Base-by-base conservation (phyloP, 2,888 invertebrate genomes). In the Drosophila vallismaia region DNA sequence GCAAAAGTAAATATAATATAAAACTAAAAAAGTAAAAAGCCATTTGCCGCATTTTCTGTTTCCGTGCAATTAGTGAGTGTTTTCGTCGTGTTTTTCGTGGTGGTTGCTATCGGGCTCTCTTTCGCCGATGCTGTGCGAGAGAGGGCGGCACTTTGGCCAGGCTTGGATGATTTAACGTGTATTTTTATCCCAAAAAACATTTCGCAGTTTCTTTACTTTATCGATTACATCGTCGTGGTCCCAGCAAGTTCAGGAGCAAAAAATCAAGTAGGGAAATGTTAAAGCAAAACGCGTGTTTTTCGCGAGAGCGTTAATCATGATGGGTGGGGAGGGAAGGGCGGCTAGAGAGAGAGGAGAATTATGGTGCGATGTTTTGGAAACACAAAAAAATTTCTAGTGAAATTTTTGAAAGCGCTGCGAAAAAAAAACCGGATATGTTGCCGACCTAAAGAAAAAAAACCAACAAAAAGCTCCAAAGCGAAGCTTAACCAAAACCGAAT, bases 381-480 rank as follows among this genome's bases (percentile, higher is more conserved):
- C 48, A 68, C 76, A 51, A 75, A 84, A 57, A 74, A 87, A 76
- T 84, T 84, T 84, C 88, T 76, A 86, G 86, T 77, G 80, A 88
- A 84, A 84, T 86, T 82, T 88, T 83, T 70, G 83, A 84, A 88
- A 88, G 88, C 88, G 85, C 66, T 59, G 56, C 77, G 71, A 83
- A 71, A 62, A 79, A 74, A 78, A 87, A 84, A 84, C 86, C 84
- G 84, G 84, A 84, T 84, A 88, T 77, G 64, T 76, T 76, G 74
- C 76, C 40, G 40, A 42, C 12, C 19, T 14, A 42, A 42, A 14
- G 40, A 71, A n/a, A 44, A 6, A 31, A 54, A 53, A 52, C 42
- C 57, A 52, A 50, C 26, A 45, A 68, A 71, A 71, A 70, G 70
- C 70, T 70, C 50, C 44, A 73, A 81, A 82, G 79, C 70, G 63